Evolutionary conservation across 2,888 invertebrate species (phyloP).

Genomic region (Hydrotaea diabolus): DNA sequence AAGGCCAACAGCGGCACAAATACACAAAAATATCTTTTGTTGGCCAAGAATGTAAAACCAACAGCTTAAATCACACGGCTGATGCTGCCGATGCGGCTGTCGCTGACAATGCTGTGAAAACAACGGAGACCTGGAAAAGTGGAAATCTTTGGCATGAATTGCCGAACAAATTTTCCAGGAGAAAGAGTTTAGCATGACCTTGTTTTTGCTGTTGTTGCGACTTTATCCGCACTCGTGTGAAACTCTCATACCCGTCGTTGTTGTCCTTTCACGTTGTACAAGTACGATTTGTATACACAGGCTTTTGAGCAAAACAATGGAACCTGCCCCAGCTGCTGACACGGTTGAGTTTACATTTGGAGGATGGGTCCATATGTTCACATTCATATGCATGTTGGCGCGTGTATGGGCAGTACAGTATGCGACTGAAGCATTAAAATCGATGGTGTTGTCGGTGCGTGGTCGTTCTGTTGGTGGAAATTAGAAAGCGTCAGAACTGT

Average conservation of each 20-base stretch:
- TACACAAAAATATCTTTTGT: conserved; percentile 43
- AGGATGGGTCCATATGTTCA: too few relatives aligned
- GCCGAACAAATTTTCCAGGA: conserved; percentile 48
- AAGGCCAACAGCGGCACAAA: conserved; percentile 11
- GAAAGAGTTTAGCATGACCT: conserved; percentile 51
- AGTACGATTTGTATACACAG: neutral
- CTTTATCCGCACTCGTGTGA: neutral
- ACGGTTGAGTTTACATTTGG: too few relatives aligned
- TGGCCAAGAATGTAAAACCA: conserved; percentile 49
- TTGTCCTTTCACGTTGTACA: neutral
- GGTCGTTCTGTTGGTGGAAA: too few relatives aligned
- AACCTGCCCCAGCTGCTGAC: neutral
- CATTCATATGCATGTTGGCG: too few relatives aligned
- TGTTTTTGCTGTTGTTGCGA: conserved; percentile 13
- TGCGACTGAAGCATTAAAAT: too few relatives aligned
- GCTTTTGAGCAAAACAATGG: neutral
- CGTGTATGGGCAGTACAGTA: too few relatives aligned
- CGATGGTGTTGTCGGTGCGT: too few relatives aligned
- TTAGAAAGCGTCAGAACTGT: too few relatives aligned
- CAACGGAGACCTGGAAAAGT: conserved; percentile 49
- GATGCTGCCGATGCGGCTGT: neutral
- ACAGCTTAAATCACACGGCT: conserved; percentile 50
- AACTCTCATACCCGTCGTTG: neutral
- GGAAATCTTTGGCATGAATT: conserved; percentile 51
- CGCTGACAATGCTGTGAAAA: conserved; percentile 6